A percentile compares a stretch with the other conserved stretches of the same genome.
phyloP scores from a whole-genome alignment of 1,140 invertebrate genomes.

The Phthorimaea operculella region DNA sequence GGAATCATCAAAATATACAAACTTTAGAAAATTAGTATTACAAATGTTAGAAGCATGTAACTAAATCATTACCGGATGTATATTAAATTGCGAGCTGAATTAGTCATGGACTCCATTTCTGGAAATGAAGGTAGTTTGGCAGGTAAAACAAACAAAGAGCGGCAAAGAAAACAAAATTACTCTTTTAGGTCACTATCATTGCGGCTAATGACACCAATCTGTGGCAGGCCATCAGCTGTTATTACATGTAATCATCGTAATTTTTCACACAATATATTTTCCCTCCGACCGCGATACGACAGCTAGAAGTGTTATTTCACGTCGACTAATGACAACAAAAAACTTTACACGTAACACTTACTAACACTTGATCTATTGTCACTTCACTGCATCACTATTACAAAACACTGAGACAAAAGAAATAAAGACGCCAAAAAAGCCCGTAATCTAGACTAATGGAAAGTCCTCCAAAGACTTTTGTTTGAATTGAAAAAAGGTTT shows the following conservation, averaged over 20 bases:
- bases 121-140: not conserved
- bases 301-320: conserved; percentile 52
- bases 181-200: conserved; percentile 58
- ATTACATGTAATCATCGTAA: conserved; percentile 65
- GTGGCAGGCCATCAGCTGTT: conserved; percentile 40
- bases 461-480: not conserved
- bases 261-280: conserved; percentile 67
- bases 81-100: no score
- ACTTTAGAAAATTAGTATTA: no score
- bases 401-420: not conserved
- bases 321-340: conserved; percentile 64
- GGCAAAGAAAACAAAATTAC: conserved; percentile 49
- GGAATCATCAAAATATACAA: no score
- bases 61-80: no score
- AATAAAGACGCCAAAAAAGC: not conserved
- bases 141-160: conserved; percentile 29
- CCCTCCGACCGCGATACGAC: conserved; percentile 43
- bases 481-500: not conserved
- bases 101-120: no score
- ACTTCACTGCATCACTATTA: not conserved
- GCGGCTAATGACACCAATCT: conserved; percentile 60
- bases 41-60: no score
- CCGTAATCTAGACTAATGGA: conserved; percentile 4
- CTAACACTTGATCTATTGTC: not conserved
- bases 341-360: conserved; percentile 23